Conservation (phyloP, 2,113 vertebrate genomes). For the Xyliphius kryptos region DNA sequence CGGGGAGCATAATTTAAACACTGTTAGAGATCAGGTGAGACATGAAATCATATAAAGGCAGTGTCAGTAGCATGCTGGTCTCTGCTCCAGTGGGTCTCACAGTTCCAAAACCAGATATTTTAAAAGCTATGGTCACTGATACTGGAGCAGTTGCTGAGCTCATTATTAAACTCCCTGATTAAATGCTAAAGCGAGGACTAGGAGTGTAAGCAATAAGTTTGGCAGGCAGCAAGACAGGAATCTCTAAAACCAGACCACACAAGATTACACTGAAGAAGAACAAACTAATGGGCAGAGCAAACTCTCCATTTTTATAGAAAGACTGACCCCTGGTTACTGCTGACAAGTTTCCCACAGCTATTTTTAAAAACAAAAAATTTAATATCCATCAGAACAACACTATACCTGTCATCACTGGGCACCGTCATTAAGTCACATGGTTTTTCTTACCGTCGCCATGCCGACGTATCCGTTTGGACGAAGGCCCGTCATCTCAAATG, state of each 20-base stretch:
- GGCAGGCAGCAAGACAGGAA: background rate
- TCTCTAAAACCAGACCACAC: slow-evolving; percentile 31
- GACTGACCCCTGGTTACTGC: background rate
- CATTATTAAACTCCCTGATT: background rate
- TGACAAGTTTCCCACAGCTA: background rate
- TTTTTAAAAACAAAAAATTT: too few species aligned
- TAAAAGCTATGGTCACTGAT: background rate
- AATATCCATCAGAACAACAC: too few species aligned
- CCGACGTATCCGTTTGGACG: too few species aligned
- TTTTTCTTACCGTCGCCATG: too few species aligned
- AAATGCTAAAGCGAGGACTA: background rate
- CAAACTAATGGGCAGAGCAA: background rate
- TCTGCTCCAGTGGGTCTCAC: background rate
- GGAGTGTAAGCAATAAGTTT: background rate
- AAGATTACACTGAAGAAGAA: background rate
- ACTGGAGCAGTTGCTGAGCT: background rate
- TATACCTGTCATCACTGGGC: too few species aligned
- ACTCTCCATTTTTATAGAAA: background rate
- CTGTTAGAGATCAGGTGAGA: background rate
- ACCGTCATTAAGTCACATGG: too few species aligned
- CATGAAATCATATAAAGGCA: background rate
- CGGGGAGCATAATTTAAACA: too few species aligned
- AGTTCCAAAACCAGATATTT: background rate
- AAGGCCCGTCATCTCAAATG: too few species aligned
- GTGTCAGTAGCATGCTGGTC: background rate